phyloP scores from a whole-genome alignment of 2,888 invertebrate species.

The Athalia circularis region DNA sequence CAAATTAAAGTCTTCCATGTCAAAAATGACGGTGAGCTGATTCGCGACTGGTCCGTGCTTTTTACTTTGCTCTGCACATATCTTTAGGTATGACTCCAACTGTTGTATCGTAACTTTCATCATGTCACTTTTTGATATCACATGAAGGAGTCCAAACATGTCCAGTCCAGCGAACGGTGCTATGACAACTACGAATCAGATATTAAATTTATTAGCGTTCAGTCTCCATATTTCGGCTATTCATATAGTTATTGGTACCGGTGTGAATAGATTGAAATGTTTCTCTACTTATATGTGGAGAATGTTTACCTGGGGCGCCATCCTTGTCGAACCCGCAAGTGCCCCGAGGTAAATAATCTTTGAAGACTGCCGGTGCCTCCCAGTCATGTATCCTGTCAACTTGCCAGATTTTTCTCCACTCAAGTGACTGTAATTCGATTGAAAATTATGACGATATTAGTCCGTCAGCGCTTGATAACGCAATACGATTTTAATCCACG shows the following conservation, averaged over 20 bases:
- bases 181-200: conserved; percentile 79
- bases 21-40: conserved; percentile 84
- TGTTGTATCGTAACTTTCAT: conserved; percentile 82
- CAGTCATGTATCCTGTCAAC: conserved; percentile 83
- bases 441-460: background rate
- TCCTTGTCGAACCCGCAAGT: conserved; percentile 88
- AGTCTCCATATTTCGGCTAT: background rate
- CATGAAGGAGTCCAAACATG: conserved; percentile 86
- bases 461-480: too few species aligned
- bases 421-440: conserved; percentile 78
- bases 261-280: too few species aligned
- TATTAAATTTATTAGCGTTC: conserved; percentile 8
- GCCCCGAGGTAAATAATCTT: conserved; percentile 87
- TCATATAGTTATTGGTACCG: background rate
- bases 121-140: conserved; percentile 83
- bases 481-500: too few species aligned
- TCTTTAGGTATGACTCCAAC: conserved; percentile 81
- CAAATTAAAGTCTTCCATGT: conserved; percentile 86
- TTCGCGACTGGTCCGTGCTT: conserved; percentile 80
- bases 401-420: conserved; percentile 86
- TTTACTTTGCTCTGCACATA: conserved; percentile 79
- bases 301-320: conserved; percentile 82
- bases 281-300: background rate
- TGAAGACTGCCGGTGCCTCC: conserved; percentile 83
- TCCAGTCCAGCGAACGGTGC: conserved; percentile 89